These are phyloP conservation scores for Eristalis intricaria DNA, from an alignment of 2,888 invertebrate species.

Conservation along the genomic window DNA sequence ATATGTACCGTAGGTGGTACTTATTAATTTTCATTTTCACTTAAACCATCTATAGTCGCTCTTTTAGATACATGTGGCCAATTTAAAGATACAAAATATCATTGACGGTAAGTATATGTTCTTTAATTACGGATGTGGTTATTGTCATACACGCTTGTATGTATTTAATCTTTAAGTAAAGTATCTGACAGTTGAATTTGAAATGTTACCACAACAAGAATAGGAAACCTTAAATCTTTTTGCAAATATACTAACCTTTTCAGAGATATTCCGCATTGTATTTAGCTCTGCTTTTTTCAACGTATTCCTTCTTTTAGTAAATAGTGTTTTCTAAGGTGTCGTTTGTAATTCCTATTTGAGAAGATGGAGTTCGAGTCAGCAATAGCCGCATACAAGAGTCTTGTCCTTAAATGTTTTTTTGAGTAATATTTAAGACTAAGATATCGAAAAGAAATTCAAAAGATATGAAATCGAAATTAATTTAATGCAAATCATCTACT, in stretches of 20 bases:
- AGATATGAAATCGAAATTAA: not conserved
- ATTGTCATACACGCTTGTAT: not conserved
- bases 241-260: slow-evolving; percentile 29
- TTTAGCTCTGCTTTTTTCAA: not conserved
- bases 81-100: not conserved
- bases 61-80: too few species aligned
- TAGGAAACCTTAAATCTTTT: not conserved
- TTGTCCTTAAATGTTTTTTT: not conserved
- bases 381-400: not conserved
- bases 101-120: not conserved
- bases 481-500: not conserved
- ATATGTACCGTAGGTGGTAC: not conserved
- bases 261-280: slow-evolving; percentile 27
- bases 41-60: not conserved
- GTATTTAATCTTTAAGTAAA: not conserved
- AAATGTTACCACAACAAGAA: not conserved
- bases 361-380: not conserved
- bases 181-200: not conserved
- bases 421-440: not conserved
- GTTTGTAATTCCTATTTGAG: not conserved
- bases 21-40: not conserved
- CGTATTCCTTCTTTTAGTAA: not conserved
- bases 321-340: not conserved
- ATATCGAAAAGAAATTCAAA: not conserved
- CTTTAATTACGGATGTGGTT: not conserved